Conservation (phyloP, 2,797 vertebrate species). For the Numenius phaeopus region DNA sequence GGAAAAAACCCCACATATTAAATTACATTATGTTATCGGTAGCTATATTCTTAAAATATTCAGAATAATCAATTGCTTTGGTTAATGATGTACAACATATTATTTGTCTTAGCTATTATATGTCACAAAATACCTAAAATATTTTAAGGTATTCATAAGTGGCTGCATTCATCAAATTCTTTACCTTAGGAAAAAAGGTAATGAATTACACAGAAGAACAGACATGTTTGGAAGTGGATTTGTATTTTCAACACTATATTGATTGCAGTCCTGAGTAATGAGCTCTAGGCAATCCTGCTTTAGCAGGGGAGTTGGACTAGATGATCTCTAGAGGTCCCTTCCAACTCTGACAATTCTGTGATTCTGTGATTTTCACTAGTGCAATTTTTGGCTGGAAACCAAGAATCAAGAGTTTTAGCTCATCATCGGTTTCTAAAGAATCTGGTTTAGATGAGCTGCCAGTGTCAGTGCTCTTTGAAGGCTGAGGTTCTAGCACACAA, state of each 20-base stretch:
- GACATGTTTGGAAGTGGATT: background rate
- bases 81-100: background rate
- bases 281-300: too few species aligned
- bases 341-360: too few species aligned
- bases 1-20: background rate
- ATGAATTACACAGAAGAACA: background rate
- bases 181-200: background rate
- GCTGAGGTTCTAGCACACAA: constrained; percentile 9
- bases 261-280: too few species aligned
- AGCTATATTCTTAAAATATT: background rate
- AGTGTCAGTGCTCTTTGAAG: background rate
- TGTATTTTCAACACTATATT: background rate
- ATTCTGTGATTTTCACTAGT: background rate
- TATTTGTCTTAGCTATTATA: background rate
- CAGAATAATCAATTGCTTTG: background rate
- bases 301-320: too few species aligned
- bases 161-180: background rate
- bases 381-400: background rate
- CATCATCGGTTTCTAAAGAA: background rate
- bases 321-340: too few species aligned
- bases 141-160: background rate
- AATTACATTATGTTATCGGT: background rate
- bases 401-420: background rate
- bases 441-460: background rate
- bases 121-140: background rate